A percentile compares a stretch with the other conserved stretches of the same genome.
Evolutionary conservation across 2,888 invertebrate genomes (phyloP).

Genomic region (Sceliomorpha sp.): DNA sequence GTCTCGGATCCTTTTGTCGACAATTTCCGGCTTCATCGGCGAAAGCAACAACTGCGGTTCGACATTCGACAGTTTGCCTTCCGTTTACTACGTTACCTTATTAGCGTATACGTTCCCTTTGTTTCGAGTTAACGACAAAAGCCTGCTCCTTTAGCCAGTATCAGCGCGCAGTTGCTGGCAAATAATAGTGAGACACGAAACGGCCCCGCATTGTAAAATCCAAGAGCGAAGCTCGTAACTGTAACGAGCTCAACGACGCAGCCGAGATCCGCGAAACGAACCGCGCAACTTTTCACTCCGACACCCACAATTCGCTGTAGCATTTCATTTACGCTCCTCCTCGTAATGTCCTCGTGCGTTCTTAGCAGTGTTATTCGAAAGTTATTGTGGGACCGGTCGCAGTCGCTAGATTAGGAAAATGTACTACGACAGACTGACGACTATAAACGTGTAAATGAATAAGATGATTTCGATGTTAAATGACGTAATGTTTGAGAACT

Average conservation of each 20-base stretch:
- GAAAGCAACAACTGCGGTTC: too few species aligned
- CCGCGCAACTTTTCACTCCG: constrained; percentile 57
- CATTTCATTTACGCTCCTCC: constrained; percentile 22
- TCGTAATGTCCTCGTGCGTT: constrained; percentile 2
- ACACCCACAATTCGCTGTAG: constrained; percentile 50
- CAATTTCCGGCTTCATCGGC: constrained; percentile 47
- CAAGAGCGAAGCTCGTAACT: constrained; percentile 38
- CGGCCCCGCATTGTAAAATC: constrained; percentile 41
- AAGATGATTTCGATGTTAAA: too few species aligned
- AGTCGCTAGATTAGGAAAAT: too few species aligned
- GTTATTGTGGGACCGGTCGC: constrained; percentile 1
- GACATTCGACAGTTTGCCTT: constrained; percentile 11
- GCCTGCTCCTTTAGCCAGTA: constrained; percentile 1
- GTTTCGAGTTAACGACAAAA: constrained; percentile 12
- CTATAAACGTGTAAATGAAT: too few species aligned
- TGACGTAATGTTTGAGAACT: too few species aligned
- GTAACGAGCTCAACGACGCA: constrained; percentile 38
- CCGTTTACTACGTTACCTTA: constrained; percentile 30
- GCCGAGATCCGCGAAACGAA: constrained; percentile 31
- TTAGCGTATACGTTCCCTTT: constrained; percentile 37
- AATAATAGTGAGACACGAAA: constrained; percentile 25
- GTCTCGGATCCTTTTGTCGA: constrained; percentile 1
- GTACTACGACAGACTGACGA: too few species aligned
- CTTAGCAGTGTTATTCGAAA: constrained; percentile 8
- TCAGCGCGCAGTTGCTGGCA: constrained; percentile 13